Evolutionary conservation across 2,888 invertebrate genomes (phyloP), one percentile per base, ranked within the genome.

Genomic region (Halictus quadricinctus): DNA sequence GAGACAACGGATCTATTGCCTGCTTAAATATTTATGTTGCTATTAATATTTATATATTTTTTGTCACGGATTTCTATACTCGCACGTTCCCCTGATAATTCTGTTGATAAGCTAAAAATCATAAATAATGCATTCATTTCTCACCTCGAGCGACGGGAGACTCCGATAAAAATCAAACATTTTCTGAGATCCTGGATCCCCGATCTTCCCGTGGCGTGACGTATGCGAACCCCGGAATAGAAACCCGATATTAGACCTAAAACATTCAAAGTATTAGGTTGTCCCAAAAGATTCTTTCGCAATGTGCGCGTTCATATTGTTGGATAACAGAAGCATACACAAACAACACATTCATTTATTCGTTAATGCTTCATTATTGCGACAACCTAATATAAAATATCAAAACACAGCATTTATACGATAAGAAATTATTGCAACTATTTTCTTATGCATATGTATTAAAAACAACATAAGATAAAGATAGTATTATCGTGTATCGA

Each of bases 161-260:
- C 46, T 18, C 36, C 41, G 41, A 43, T 25, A n/a, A 41, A 72
- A 72, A 79, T 76, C 60, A 48, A 29, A 41, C 15, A 85, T 82
- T 85, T 82, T 76, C 66, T 73, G 41, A 41, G 50, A 60, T 46
- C 58, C 46, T 13, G n/a, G 13, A 79, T 76, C 76, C 76, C 50
- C 21, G 80, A 41, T 80, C 75, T 36, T 41, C 76, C 73, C 48
- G 5, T n/a, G 60, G 64, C 18, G 43, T 72, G 18, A 36, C 48
- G 58, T 58, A 58, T 58, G 58, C 12, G 21, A 58, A 58, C n/a
- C 12, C 58, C n/a, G 21, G 12, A n/a, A n/a, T n/a, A 5, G 12
- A 5, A 10, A 4, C 58, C 58, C n/a, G 58, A 58, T n/a, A 12
- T n/a, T n/a, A 12, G 12, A 58, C 12, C 58, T 5, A 5, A 58